A percentile compares a stretch with the other conserved stretches of the same genome.
Evolutionary conservation across 2,113 vertebrate species (phyloP).

Genomic region (Nycticebus coucang): DNA sequence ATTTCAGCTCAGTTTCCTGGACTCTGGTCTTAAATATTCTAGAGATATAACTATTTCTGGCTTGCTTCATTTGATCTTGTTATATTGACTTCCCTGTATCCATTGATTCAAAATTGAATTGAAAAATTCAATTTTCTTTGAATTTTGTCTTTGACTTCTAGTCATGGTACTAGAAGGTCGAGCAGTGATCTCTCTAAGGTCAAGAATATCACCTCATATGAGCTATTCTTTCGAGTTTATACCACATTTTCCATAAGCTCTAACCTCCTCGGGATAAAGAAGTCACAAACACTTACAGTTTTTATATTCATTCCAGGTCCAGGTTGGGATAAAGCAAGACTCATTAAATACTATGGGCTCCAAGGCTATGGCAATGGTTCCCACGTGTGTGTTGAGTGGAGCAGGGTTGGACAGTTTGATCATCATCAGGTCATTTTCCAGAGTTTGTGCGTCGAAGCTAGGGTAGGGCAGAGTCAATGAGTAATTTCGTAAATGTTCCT

Average conservation of each 20-base stretch:
- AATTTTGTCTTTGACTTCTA: not conserved
- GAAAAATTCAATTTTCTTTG: not conserved
- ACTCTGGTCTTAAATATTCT: not conserved
- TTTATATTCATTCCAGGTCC: slow-evolving; percentile 67
- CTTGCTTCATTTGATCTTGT: not conserved
- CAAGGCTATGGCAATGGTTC: slow-evolving; percentile 69
- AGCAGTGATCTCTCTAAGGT: not conserved
- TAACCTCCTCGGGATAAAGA: not conserved
- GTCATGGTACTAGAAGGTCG: not conserved
- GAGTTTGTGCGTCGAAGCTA: slow-evolving; percentile 67
- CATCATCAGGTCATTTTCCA: slow-evolving; percentile 90
- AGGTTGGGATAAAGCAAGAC: slow-evolving; percentile 74
- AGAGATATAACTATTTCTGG: not conserved
- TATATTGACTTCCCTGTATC: not conserved
- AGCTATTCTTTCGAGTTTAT: not conserved
- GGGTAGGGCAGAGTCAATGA: slow-evolving; percentile 64
- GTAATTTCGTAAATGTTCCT: slow-evolving; percentile 52
- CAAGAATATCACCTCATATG: not conserved
- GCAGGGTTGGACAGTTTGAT: slow-evolving; percentile 86
- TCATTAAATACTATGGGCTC: not conserved
- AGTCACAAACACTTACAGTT: slow-evolving; percentile 52
- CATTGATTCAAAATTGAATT: too few relatives aligned
- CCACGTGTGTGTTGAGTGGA: slow-evolving; percentile 49
- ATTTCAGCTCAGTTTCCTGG: not conserved
- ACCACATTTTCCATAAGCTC: not conserved